Percentiles rank a stretch among this genome's conserved stretches.
Evolutionary conservation across 1,140 invertebrate genomes (phyloP).

Genomic region (Zaprionus camerounensis): DNA sequence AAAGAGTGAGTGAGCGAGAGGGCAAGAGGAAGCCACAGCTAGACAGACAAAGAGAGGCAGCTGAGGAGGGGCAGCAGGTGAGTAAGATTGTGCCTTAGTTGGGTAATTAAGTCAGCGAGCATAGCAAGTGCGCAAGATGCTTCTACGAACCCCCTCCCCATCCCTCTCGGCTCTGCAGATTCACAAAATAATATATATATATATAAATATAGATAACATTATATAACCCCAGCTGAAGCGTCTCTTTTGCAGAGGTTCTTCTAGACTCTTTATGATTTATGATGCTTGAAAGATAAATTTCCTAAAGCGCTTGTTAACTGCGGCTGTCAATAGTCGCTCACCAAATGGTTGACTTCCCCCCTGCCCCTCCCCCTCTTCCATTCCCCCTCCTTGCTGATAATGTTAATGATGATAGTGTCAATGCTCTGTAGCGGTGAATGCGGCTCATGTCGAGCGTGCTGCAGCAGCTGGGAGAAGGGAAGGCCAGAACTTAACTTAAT

Average conservation of each 20-base stretch:
- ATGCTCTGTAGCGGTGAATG: conserved; percentile 75
- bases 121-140: conserved; percentile 65
- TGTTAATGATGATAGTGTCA: conserved; percentile 70
- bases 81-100: conserved; percentile 34
- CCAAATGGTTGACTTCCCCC: conserved; percentile 19
- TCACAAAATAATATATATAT: neutral
- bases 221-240: conserved; percentile 49
- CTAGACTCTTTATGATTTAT: conserved; percentile 66
- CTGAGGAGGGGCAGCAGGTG: neutral
- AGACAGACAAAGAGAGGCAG: neutral
- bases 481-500: neutral
- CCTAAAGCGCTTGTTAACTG: conserved; percentile 69
- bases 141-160: neutral
- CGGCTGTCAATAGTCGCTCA: conserved; percentile 73
- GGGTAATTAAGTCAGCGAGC: conserved; percentile 63
- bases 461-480: neutral
- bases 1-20: neutral
- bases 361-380: neutral
- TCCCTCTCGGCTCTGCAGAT: neutral
- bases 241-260: conserved; percentile 21
- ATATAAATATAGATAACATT: conserved; percentile 35
- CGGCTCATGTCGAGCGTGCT: conserved; percentile 24
- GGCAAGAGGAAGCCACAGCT: neutral
- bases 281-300: conserved; percentile 82
- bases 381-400: conserved; percentile 7